Conservation (phyloP, 2,888 invertebrate species). For the Strigamia crassipes region DNA sequence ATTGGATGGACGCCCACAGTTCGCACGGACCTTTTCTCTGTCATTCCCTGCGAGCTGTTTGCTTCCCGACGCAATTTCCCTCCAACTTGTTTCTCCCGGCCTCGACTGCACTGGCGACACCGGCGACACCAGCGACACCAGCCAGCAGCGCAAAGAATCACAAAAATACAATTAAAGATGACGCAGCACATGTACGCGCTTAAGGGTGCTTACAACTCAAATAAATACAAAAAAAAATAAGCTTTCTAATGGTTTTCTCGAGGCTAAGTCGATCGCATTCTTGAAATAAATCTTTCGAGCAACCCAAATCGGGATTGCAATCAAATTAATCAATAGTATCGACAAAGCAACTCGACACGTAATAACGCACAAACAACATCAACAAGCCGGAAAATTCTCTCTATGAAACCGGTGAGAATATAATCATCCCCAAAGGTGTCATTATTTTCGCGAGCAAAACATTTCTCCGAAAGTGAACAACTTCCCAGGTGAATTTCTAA, state of each 20-base stretch:
- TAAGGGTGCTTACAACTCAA: background rate
- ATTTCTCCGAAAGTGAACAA: background rate
- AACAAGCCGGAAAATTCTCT: no score
- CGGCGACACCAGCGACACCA: constrained; percentile 13
- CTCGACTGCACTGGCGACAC: constrained; percentile 13
- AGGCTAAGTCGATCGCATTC: background rate
- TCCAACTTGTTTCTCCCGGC: background rate
- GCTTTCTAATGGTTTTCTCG: background rate
- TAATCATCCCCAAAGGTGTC: background rate
- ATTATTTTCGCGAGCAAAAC: background rate
- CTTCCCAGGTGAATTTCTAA: background rate
- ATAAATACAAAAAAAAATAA: background rate
- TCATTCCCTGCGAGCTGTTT: constrained; percentile 26
- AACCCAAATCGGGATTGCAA: background rate
- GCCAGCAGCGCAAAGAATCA: background rate
- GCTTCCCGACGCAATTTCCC: constrained; percentile 6
- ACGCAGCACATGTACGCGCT: background rate
- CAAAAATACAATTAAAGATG: constrained; percentile 31
- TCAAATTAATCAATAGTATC: background rate
- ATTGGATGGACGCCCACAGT: constrained; percentile 34
- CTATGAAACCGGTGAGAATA: background rate
- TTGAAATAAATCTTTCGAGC: no score
- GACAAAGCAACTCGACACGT: background rate
- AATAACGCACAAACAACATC: no score
- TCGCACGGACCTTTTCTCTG: constrained; percentile 6